Conservation (phyloP, 2,888 invertebrate genomes). For the Metalampra italica region DNA sequence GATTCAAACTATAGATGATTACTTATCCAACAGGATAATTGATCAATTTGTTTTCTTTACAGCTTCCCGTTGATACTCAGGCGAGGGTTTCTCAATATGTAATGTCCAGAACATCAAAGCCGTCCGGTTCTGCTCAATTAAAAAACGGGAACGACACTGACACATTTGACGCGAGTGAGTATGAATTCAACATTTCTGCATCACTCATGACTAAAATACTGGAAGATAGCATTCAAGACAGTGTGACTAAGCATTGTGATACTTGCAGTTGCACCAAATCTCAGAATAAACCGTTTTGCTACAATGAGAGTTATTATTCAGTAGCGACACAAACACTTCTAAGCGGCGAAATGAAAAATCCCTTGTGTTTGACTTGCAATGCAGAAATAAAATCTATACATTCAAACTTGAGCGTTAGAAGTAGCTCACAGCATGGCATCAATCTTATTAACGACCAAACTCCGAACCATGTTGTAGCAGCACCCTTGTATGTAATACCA, state of each 20-base stretch:
- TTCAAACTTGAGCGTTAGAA: constrained; percentile 62
- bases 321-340: constrained; percentile 81
- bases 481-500: constrained; percentile 54
- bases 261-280: constrained; percentile 86
- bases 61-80: constrained; percentile 95
- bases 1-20: constrained; percentile 3
- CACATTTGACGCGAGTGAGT: constrained; percentile 78
- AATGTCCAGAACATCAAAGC: constrained; percentile 77
- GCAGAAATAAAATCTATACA: constrained; percentile 69
- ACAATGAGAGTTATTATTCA: constrained; percentile 76
- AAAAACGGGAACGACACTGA: constrained; percentile 61
- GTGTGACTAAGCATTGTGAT: constrained; percentile 89
- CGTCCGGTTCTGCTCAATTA: constrained; percentile 61
- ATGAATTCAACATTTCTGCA: constrained; percentile 87
- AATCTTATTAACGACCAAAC: constrained; percentile 54
- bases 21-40: constrained; percentile 8
- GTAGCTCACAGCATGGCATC: constrained; percentile 55
- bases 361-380: constrained; percentile 81
- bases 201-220: constrained; percentile 95
- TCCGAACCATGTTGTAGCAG: constrained; percentile 32
- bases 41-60: constrained; percentile 34
- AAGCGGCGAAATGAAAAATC: constrained; percentile 69
- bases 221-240: constrained; percentile 91
- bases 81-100: constrained; percentile 90
- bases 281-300: constrained; percentile 71